Evolutionary conservation across 2,113 vertebrate species (phyloP).

Genomic region (Apus apus): DNA sequence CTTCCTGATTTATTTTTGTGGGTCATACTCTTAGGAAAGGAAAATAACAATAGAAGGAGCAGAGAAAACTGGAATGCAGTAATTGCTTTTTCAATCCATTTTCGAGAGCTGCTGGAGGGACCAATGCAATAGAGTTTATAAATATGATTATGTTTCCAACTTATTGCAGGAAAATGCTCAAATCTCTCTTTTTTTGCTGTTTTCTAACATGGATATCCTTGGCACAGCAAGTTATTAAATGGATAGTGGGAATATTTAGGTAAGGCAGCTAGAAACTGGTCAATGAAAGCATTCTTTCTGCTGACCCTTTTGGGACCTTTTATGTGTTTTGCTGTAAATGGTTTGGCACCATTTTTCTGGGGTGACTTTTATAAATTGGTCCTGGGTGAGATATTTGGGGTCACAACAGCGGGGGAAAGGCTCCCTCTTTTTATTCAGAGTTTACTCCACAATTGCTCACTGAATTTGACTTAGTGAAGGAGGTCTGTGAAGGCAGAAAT

Average conservation of each 20-base stretch:
- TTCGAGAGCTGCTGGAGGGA: background rate
- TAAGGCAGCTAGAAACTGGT: background rate
- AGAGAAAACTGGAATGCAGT: background rate
- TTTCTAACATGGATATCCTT: background rate
- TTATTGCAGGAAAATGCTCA: background rate
- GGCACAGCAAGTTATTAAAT: background rate
- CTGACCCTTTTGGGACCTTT: slow-evolving; percentile 6
- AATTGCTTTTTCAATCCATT: slow-evolving; percentile 25
- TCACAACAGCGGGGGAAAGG: background rate
- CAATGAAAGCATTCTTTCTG: background rate
- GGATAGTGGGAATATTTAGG: background rate
- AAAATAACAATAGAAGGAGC: background rate
- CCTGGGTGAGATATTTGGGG: background rate
- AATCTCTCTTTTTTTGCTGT: background rate
- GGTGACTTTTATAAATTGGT: background rate
- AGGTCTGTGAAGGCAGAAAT: background rate
- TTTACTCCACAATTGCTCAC: background rate
- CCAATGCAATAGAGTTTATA: background rate
- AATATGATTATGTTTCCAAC: slow-evolving; percentile 47
- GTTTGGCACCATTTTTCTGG: background rate
- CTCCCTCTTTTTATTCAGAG: background rate
- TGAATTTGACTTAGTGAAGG: background rate
- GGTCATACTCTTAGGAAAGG: background rate
- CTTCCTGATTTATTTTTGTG: background rate
- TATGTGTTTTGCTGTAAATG: background rate